Evolutionary conservation across 1,140 invertebrate species (phyloP).

Genomic region (Drosophila erecta): DNA sequence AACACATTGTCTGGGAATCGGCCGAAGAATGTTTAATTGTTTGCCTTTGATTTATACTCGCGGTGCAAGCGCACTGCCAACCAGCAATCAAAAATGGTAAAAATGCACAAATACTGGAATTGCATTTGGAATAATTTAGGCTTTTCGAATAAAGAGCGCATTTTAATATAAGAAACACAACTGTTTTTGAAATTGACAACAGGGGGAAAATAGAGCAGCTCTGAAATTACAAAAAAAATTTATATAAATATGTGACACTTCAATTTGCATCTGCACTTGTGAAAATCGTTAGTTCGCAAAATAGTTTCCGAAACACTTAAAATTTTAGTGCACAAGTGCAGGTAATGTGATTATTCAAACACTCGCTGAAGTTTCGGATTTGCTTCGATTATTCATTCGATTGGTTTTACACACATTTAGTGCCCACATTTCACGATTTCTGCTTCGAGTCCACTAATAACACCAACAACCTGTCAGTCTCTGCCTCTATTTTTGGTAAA

Average conservation of each 20-base stretch:
- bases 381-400: conserved; percentile 1
- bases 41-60: conserved; percentile 40
- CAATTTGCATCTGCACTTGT: neutral
- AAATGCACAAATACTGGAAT: no score
- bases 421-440: conserved; percentile 1
- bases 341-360: conserved; percentile 2
- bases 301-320: neutral
- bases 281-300: neutral
- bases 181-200: no score
- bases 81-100: no score
- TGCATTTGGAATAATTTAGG: no score
- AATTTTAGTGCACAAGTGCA: neutral
- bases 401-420: neutral
- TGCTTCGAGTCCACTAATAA: conserved; percentile 8
- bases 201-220: no score
- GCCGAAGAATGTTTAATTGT: conserved; percentile 40
- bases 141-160: neutral
- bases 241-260: neutral
- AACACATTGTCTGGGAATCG: conserved; percentile 48
- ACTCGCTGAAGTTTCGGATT: neutral
- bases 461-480: neutral
- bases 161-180: neutral
- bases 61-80: conserved; percentile 10
- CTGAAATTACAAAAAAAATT: no score
- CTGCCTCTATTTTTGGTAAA: conserved; percentile 21